Evolutionary conservation across 2,113 vertebrate genomes (phyloP).

Genomic region (Oceanites oceanicus): DNA sequence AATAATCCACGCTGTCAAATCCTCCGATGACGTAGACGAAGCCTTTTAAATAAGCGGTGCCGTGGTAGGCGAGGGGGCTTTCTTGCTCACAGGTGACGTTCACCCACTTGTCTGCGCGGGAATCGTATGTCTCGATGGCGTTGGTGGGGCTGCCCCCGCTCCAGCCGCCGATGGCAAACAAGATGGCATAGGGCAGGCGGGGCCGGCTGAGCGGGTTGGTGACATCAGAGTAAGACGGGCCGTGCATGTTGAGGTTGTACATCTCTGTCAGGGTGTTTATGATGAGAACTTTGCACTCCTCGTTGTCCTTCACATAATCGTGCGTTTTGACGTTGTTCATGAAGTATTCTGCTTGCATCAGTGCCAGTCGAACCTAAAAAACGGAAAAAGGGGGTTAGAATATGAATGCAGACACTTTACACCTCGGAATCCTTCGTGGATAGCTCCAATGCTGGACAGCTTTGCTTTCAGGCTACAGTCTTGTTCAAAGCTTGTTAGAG

Average conservation of each 20-base stretch:
- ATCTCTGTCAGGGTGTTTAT: constrained; percentile 72
- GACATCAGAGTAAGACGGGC: constrained; percentile 48
- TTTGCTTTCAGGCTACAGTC: neutral
- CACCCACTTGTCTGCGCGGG: constrained; percentile 78
- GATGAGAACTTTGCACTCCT: constrained; percentile 75
- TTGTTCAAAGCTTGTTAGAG: neutral
- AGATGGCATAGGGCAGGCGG: constrained; percentile 77
- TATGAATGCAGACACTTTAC: fast-evolving
- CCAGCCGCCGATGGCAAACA: constrained; percentile 84
- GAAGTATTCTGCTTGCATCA: constrained; percentile 77
- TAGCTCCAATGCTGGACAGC: neutral
- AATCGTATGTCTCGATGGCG: constrained; percentile 78
- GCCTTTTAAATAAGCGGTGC: constrained; percentile 75
- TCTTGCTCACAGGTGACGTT: constrained; percentile 71
- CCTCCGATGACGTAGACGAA: constrained; percentile 82
- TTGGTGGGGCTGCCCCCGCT: constrained; percentile 76
- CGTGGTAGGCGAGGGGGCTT: constrained; percentile 77
- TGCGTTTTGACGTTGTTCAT: constrained; percentile 80
- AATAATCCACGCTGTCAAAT: constrained; percentile 76
- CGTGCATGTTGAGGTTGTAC: constrained; percentile 73
- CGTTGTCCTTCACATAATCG: constrained; percentile 70
- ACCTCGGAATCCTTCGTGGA: too few species aligned
- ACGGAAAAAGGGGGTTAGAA: neutral
- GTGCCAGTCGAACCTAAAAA: constrained; percentile 77
- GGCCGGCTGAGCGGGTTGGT: constrained; percentile 72